Conservation (phyloP, 2,888 invertebrate species). For the Drosophila basisetae region DNA sequence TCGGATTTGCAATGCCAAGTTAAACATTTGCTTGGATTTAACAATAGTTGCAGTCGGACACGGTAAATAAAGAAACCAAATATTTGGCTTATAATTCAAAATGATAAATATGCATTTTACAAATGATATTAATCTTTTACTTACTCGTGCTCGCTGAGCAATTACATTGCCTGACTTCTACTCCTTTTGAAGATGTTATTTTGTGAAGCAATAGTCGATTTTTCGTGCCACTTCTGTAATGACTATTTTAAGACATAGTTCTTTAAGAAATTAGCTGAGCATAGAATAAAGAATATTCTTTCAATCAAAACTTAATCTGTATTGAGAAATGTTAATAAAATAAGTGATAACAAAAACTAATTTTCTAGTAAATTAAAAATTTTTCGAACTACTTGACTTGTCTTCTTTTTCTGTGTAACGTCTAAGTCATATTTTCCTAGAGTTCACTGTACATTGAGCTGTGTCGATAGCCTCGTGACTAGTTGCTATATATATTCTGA, state of each 20-base stretch:
- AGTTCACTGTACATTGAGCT: background rate
- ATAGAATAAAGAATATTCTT: background rate
- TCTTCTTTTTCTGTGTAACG: background rate
- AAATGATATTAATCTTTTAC: background rate
- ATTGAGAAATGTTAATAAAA: background rate
- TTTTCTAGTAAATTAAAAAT: background rate
- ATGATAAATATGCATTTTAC: background rate
- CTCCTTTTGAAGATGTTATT: background rate
- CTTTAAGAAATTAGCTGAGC: background rate
- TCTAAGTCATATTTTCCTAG: too few relatives aligned
- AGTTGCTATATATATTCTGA: background rate
- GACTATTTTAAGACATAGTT: too few relatives aligned
- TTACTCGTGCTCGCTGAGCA: background rate
- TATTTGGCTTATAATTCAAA: slow-evolving; percentile 18
- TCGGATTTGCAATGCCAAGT: slow-evolving; percentile 49
- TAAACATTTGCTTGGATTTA: slow-evolving; percentile 51
- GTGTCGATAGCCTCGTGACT: background rate
- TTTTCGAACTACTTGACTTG: accelerated
- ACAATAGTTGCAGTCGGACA: slow-evolving; percentile 21
- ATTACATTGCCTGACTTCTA: background rate
- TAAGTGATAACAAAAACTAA: background rate
- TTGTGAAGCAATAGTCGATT: background rate
- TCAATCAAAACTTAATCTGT: too few relatives aligned
- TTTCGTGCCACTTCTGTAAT: too few relatives aligned
- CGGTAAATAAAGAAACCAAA: slow-evolving; percentile 26